A percentile compares a stretch with the other conserved stretches of the same genome.
phyloP scores from a whole-genome alignment of 2,888 invertebrate species.

The Saturnia japonica region DNA sequence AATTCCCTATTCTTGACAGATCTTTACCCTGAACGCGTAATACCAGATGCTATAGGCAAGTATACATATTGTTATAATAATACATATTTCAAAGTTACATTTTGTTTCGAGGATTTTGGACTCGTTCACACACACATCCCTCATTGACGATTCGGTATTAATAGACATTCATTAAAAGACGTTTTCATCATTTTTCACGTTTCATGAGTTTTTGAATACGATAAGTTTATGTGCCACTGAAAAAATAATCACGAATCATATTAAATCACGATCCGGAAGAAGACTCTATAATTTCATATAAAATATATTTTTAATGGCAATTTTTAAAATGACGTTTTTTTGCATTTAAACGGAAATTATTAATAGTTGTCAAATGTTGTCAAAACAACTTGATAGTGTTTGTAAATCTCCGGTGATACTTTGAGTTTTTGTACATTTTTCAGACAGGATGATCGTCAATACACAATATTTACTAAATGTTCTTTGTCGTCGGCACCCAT shows the following conservation, averaged over 20 bases:
- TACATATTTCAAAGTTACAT: background rate
- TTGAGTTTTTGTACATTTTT: background rate
- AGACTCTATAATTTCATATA: background rate
- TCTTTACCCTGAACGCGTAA: constrained; percentile 95
- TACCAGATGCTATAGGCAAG: constrained; percentile 93
- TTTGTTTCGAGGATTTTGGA: too few relatives aligned
- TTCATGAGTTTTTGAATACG: too few relatives aligned
- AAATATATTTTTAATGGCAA: background rate
- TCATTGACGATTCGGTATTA: too few relatives aligned
- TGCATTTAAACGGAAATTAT: background rate
- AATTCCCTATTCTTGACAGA: constrained; percentile 97
- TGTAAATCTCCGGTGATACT: background rate
- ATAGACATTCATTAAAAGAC: too few relatives aligned
- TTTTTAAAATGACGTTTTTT: background rate
- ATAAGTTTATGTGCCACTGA: too few relatives aligned
- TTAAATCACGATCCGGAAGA: too few relatives aligned
- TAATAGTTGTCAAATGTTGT: background rate
- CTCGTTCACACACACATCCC: too few relatives aligned
- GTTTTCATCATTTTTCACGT: too few relatives aligned
- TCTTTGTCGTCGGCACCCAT: background rate
- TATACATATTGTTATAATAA: constrained; percentile 19
- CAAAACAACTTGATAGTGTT: background rate
- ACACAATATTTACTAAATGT: background rate
- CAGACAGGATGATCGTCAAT: background rate
- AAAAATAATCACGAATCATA: background rate